Evolutionary conservation across 1,140 invertebrate genomes (phyloP).

Genomic region (Sinella curviseta): DNA sequence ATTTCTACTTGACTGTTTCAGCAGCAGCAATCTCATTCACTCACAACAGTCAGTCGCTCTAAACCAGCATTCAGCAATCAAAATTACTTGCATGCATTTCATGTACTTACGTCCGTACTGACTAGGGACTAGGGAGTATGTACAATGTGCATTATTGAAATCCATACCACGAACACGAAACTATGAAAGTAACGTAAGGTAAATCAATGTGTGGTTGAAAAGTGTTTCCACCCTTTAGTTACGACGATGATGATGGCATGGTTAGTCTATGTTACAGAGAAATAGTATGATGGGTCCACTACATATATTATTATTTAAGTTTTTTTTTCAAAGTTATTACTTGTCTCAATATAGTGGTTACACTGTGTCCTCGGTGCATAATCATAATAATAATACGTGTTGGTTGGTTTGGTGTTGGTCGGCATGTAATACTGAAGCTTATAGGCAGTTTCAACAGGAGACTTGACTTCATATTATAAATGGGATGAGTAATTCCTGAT

Average conservation of each 20-base stretch:
- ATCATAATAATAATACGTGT: background rate
- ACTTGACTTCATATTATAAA: too few species aligned
- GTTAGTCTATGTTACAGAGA: conserved; percentile 19
- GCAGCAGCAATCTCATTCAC: too few species aligned
- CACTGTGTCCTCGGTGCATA: conserved; percentile 2
- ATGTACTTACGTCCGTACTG: too few species aligned
- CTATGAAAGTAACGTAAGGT: too few species aligned
- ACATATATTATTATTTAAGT: background rate
- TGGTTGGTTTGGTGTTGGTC: conserved; percentile 1
- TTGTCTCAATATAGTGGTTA: conserved; percentile 15
- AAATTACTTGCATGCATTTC: too few species aligned
- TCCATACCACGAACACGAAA: too few species aligned
- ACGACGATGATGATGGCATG: background rate
- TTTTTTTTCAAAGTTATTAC: conserved; percentile 13
- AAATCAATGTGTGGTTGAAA: conserved; percentile 12
- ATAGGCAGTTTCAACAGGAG: background rate
- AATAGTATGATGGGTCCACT: background rate
- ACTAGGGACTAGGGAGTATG: too few species aligned
- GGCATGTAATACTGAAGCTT: background rate
- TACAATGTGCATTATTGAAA: too few species aligned
- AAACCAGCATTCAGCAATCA: too few species aligned
- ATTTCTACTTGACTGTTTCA: background rate
- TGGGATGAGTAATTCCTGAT: background rate
- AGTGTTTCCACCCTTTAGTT: conserved; percentile 1
- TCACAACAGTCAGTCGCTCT: too few species aligned